Percentiles rank a stretch among this genome's conserved stretches.
Conservation (phyloP, 2,797 vertebrate species). For the Avahi laniger region DNA sequence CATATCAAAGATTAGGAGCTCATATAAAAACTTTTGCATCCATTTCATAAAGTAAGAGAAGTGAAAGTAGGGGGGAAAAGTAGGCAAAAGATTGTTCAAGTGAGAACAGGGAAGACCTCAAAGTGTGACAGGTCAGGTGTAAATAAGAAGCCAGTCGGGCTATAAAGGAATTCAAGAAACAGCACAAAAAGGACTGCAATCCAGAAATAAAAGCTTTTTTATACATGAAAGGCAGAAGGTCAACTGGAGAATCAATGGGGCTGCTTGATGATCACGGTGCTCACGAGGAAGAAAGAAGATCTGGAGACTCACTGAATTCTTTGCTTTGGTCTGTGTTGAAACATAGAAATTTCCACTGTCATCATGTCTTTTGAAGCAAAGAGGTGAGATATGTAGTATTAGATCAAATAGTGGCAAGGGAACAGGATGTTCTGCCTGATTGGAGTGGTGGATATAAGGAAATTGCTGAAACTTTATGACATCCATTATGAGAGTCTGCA, state of each 20-base stretch:
- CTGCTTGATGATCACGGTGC: constrained; percentile 71
- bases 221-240: constrained; percentile 76
- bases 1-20: constrained; percentile 55
- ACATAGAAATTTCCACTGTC: constrained; percentile 71
- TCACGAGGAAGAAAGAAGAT: constrained; percentile 60
- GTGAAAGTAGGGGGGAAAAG: not conserved
- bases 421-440: constrained; percentile 68
- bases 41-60: constrained; percentile 64
- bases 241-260: constrained; percentile 59
- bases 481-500: constrained; percentile 26
- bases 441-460: constrained; percentile 51
- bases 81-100: constrained; percentile 55
- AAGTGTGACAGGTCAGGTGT: constrained; percentile 73
- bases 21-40: constrained; percentile 63
- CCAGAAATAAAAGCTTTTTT: constrained; percentile 76
- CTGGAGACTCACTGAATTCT: constrained; percentile 66
- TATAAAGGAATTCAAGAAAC: constrained; percentile 72
- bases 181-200: constrained; percentile 63
- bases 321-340: constrained; percentile 77
- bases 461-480: constrained; percentile 67
- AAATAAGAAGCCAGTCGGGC: constrained; percentile 68
- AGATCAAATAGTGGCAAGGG: constrained; percentile 69
- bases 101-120: constrained; percentile 55
- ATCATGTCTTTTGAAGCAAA: constrained; percentile 77
- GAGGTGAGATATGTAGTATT: constrained; percentile 59